A percentile compares a stretch with the other conserved stretches of the same genome.
These are phyloP conservation scores for Atrichornis clamosus DNA, from an alignment of 2,113 vertebrate genomes.

Conservation along the genomic window DNA sequence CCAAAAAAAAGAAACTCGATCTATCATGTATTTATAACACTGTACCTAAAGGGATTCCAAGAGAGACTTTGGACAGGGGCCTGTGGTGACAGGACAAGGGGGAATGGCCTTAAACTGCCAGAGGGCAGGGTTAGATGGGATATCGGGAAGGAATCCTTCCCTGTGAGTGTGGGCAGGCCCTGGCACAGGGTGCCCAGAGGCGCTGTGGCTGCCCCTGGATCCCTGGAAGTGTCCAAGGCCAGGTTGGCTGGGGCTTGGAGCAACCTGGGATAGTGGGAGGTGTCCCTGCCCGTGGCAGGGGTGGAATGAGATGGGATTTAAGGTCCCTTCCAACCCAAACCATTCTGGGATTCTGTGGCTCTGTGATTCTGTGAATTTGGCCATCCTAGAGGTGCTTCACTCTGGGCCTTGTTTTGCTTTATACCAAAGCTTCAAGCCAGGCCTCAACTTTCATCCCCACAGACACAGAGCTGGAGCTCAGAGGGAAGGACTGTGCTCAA, in stretches of 20 bases:
- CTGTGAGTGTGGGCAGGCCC: neutral
- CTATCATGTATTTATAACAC: neutral
- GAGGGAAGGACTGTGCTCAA: neutral
- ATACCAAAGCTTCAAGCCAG: neutral
- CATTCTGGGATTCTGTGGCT: too few relatives aligned
- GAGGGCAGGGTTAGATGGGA: neutral
- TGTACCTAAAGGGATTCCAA: neutral
- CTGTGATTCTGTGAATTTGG: neutral
- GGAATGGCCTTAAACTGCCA: neutral
- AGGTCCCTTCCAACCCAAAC: neutral
- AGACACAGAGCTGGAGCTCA: neutral
- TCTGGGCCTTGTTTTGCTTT: neutral
- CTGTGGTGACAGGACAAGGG: neutral
- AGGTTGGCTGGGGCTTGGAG: neutral
- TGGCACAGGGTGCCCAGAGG: neutral
- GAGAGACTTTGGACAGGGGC: neutral
- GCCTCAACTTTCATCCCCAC: neutral
- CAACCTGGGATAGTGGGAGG: accelerated
- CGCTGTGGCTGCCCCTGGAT: neutral
- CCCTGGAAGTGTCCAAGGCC: neutral
- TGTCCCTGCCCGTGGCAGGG: neutral
- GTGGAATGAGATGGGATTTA: neutral
- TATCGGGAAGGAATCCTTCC: neutral
- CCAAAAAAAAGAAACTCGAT: neutral
- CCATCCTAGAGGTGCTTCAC: neutral